A percentile compares a stretch with the other conserved stretches of the same genome.
Conservation (phyloP, 2,797 vertebrate species). For the Arrhamphus sclerolepis region DNA sequence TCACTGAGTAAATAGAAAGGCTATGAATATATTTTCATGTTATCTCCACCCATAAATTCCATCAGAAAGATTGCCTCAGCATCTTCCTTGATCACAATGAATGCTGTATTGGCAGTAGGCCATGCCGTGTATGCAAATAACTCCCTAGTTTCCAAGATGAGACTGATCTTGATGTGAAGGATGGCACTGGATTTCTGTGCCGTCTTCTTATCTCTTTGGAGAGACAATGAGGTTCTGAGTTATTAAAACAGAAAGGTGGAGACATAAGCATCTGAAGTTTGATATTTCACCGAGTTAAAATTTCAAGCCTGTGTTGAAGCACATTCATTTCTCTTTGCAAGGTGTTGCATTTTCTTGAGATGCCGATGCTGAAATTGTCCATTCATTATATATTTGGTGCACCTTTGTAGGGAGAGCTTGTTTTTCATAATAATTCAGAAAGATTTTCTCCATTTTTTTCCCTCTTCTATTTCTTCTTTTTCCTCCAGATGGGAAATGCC, state of each 20-base stretch:
- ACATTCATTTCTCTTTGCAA: too few relatives aligned
- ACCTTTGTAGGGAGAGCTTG: too few relatives aligned
- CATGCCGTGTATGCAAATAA: constrained; percentile 38
- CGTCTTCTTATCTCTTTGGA: constrained; percentile 3
- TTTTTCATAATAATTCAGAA: not conserved
- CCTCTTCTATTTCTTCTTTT: constrained; percentile 19
- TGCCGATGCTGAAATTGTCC: too few relatives aligned
- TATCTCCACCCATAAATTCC: constrained; percentile 30
- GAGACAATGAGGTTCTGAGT: not conserved
- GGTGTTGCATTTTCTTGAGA: too few relatives aligned
- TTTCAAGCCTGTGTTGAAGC: too few relatives aligned
- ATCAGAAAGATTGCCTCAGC: constrained; percentile 28
- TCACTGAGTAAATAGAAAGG: constrained; percentile 44
- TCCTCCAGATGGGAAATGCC: constrained; percentile 86
- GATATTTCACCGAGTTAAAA: too few relatives aligned
- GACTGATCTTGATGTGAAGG: constrained; percentile 8
- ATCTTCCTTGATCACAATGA: constrained; percentile 13
- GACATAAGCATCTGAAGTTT: too few relatives aligned
- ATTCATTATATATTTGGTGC: too few relatives aligned
- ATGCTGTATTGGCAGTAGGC: constrained; percentile 19
- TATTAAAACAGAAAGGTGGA: constrained; percentile 6
- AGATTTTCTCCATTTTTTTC: not conserved
- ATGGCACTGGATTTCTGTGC: not conserved
- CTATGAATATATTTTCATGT: constrained; percentile 59
- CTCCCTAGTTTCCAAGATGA: constrained; percentile 4